Evolutionary conservation across 2,797 vertebrate species (phyloP).

Genomic region (Melanogrammus aeglefinus): DNA sequence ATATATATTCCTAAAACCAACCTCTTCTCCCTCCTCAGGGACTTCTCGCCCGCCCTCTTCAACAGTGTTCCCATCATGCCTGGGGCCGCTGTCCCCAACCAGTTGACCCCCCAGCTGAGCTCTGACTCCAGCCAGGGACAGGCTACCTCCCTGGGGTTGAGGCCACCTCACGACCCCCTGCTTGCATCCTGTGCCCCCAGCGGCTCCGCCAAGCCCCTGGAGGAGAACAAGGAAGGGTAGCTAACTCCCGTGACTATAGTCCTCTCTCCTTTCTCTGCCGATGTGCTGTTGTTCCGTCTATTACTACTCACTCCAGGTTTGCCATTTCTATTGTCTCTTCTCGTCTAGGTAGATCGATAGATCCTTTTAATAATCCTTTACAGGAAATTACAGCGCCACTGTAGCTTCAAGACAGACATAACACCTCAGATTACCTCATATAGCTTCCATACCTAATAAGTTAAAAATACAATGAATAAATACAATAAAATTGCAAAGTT

Average conservation of each 20-base stretch:
- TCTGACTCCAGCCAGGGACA: constrained; percentile 82
- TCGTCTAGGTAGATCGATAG: not conserved
- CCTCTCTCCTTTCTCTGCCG: not conserved
- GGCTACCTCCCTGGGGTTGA: constrained; percentile 78
- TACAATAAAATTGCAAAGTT: too few relatives aligned
- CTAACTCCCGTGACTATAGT: not conserved
- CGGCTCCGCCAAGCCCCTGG: constrained; percentile 69
- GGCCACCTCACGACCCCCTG: constrained; percentile 79
- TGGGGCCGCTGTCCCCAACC: constrained; percentile 89
- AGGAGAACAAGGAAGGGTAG: constrained; percentile 88
- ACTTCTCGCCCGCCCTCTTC: constrained; percentile 97
- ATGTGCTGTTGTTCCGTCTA: not conserved
- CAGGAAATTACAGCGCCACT: too few relatives aligned
- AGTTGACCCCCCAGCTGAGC: constrained; percentile 86
- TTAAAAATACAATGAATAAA: too few relatives aligned
- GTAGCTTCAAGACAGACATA: too few relatives aligned
- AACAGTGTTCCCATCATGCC: constrained; percentile 96
- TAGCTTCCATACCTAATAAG: too few relatives aligned
- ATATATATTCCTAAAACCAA: too few relatives aligned
- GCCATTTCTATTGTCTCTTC: not conserved
- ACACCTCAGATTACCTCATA: too few relatives aligned
- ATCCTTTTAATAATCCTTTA: too few relatives aligned
- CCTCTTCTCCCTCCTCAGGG: constrained; percentile 66
- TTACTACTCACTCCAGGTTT: not conserved
- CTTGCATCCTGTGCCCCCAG: constrained; percentile 67